These are phyloP conservation scores for Hyposoter dolosus DNA, from an alignment of 2,888 invertebrate genomes.

Conservation along the genomic window DNA sequence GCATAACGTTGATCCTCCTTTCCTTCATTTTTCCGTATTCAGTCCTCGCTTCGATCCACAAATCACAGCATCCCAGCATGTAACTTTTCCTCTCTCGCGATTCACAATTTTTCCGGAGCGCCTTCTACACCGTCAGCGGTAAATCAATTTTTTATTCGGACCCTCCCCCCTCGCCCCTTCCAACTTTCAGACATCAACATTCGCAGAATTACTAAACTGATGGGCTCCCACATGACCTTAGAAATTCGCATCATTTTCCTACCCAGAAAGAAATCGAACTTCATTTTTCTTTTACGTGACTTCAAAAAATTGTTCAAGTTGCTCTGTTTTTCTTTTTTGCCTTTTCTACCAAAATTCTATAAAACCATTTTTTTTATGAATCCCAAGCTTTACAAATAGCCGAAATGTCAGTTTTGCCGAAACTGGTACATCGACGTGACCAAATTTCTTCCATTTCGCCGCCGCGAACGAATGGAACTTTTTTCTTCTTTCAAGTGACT, in stretches of 20 bases:
- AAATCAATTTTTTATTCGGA: slow-evolving; percentile 7
- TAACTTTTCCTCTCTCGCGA: slow-evolving; percentile 4
- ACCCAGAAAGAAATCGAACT: slow-evolving; percentile 1
- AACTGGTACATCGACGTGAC: neutral
- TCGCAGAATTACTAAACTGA: slow-evolving; percentile 2
- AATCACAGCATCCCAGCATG: neutral
- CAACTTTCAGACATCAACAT: neutral
- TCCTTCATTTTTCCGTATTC: slow-evolving; percentile 32
- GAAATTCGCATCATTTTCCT: neutral
- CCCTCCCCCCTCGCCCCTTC: neutral
- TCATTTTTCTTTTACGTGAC: neutral
- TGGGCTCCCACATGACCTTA: neutral
- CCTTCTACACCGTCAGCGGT: neutral
- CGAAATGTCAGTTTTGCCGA: neutral
- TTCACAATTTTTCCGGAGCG: neutral
- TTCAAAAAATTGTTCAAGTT: neutral
- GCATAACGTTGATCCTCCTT: slow-evolving; percentile 14
- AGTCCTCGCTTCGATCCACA: slow-evolving; percentile 19
- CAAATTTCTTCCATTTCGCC: neutral
- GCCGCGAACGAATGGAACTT: neutral
- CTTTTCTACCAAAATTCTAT: neutral
- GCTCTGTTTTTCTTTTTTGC: neutral
- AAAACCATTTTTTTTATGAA: neutral
- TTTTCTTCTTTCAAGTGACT: neutral
- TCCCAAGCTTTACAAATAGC: neutral